These are phyloP conservation scores for Leptogaster cylindrica DNA, from an alignment of 2,888 invertebrate species.

Conservation along the genomic window DNA sequence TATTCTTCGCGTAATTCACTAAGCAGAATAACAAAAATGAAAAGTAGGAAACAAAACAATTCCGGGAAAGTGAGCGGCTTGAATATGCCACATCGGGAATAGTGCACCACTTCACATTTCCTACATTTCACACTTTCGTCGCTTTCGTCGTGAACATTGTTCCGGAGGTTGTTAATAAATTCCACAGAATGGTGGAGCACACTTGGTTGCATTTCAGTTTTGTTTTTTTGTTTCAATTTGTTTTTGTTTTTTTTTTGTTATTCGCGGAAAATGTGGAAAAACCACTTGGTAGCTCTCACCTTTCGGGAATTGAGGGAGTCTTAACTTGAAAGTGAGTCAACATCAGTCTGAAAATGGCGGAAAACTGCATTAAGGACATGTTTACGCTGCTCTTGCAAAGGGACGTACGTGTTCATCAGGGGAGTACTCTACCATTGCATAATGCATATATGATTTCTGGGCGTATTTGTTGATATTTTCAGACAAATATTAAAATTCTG, in stretches of 20 bases:
- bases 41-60: background rate
- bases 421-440: no score
- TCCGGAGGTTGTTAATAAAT: background rate
- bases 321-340: background rate
- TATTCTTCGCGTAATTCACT: no score
- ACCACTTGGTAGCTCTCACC: constrained; percentile 14
- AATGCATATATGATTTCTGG: no score
- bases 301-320: background rate
- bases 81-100: no score
- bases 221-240: no score
- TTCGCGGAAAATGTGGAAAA: background rate
- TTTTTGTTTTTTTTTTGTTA: no score
- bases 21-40: no score
- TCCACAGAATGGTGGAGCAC: background rate
- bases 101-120: background rate
- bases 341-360: background rate
- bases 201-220: background rate
- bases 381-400: background rate
- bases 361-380: background rate
- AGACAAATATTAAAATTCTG: no score
- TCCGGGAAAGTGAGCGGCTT: background rate
- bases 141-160: background rate
- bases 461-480: no score
- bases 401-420: background rate
- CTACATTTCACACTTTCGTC: background rate